phyloP scores from a whole-genome alignment of 2,888 invertebrate species.

The Notodonta dromedarius region DNA sequence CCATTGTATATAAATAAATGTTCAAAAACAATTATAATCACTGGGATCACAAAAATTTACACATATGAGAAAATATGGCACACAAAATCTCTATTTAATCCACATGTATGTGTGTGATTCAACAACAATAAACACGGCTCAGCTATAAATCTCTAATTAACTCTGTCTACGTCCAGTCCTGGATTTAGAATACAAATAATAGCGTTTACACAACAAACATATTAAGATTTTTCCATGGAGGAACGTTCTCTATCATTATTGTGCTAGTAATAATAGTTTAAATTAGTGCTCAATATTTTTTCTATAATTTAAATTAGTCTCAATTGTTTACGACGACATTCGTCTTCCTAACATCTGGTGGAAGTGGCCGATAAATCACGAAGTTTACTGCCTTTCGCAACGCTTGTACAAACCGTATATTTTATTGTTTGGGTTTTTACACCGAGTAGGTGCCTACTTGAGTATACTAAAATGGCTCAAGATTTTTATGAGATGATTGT shows the following conservation, averaged over 20 bases:
- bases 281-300: conserved; percentile 1
- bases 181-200: background rate
- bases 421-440: conserved; percentile 5
- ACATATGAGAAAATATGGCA: conserved; percentile 10
- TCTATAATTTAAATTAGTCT: background rate
- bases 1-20: too few species aligned
- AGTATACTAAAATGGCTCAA: background rate
- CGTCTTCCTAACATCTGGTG: background rate
- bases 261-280: background rate
- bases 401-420: background rate
- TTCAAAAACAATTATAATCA: too few species aligned
- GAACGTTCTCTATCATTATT: too few species aligned
- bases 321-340: conserved; percentile 6
- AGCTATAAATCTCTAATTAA: conserved; percentile 33
- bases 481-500: background rate
- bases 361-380: conserved; percentile 5
- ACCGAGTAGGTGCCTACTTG: background rate
- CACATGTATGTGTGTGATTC: conserved; percentile 14
- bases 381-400: conserved; percentile 6
- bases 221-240: background rate
- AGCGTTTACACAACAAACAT: background rate
- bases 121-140: conserved; percentile 27
- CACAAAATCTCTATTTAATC: conserved; percentile 26
- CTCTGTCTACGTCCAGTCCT: conserved; percentile 13
- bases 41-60: too few species aligned